Conservation (phyloP, 2,113 vertebrate genomes). For the Caranx ignobilis region DNA sequence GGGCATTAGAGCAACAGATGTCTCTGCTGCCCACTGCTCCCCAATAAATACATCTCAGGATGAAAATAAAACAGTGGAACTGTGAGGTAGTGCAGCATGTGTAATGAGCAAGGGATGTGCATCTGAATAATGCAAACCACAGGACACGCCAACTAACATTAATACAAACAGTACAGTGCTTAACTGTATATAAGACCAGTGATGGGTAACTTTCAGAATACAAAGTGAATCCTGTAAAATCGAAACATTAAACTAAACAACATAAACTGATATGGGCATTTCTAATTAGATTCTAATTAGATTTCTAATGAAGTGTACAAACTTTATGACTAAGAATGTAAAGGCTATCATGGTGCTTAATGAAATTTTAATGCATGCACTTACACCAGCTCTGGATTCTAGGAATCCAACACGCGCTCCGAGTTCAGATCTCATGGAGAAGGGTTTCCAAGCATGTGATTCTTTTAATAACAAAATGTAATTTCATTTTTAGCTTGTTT, state of each 20-base stretch:
- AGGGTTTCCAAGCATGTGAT: neutral
- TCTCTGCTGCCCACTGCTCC: slow-evolving; percentile 40
- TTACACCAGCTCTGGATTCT: slow-evolving; percentile 5
- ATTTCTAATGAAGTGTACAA: slow-evolving; percentile 26
- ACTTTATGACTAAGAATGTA: slow-evolving; percentile 20
- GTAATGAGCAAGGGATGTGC: slow-evolving; percentile 21
- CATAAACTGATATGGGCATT: slow-evolving; percentile 24
- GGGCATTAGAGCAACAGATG: slow-evolving; percentile 80
- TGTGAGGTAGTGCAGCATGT: slow-evolving; percentile 4
- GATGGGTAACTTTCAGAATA: slow-evolving; percentile 2
- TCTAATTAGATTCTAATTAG: slow-evolving; percentile 9
- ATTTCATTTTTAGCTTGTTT: slow-evolving; percentile 11
- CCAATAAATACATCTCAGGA: slow-evolving; percentile 47
- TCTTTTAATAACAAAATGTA: neutral
- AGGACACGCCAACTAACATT: slow-evolving; percentile 44
- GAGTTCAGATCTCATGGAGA: neutral
- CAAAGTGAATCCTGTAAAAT: slow-evolving; percentile 18
- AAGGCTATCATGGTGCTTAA: slow-evolving; percentile 9
- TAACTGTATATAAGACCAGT: neutral
- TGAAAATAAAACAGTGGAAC: slow-evolving; percentile 39
- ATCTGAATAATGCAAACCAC: slow-evolving; percentile 57
- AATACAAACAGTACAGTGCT: slow-evolving; percentile 18
- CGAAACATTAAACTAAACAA: slow-evolving; percentile 15
- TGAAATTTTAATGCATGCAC: neutral
- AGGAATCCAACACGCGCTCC: neutral